Evolutionary conservation across 1,140 invertebrate genomes (phyloP), one percentile per base, ranked within the genome.

Genomic region (Oreohelix idahoensis): DNA sequence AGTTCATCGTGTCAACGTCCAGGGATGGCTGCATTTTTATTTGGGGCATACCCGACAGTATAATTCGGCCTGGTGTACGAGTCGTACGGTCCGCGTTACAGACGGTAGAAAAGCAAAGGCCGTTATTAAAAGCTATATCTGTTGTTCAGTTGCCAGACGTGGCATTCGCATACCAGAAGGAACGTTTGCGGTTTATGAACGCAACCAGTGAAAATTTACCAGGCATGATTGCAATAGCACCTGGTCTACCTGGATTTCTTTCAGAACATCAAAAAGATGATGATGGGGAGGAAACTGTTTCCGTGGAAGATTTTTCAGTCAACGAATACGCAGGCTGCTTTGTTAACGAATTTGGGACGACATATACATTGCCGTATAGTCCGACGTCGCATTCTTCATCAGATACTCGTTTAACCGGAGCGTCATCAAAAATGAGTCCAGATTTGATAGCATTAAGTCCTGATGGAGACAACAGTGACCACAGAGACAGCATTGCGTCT

Each of bases 11-110:
- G 35, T 79, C 77, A 42, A 66, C 77, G 17, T 66, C 77, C 1
- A 69, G 45, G 42, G 77, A 79, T 32, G 77, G 77, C 29, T 79
- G 77, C 29, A 53, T 79, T 39, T 79, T 79, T 39, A 69, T 79
- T 23, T 79, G 77, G 77, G 77, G 53, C 39, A 36, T 79, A 20
- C 77, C 77, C 5, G 35, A 36, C 1, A 79, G 66, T 17, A 1
- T 79, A 35, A 1, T 58, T 5, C 32, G 35, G 13, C 15, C 58
- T 2, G 77, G 77, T 26, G 58, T 49, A 8, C 23, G 63, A 66
- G 63, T 66, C 8, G 63, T 66, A 23, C 2, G 29, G 29, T 66
- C 63, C n/a, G 63, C 63, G 2, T 32, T 66, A 66, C 63, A 66
- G 32, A 66, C 63, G 17, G 63, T 32, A 23, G 63, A 66, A 29